phyloP scores from a whole-genome alignment of 2,888 invertebrate genomes.

The Melinaea menophilus region DNA sequence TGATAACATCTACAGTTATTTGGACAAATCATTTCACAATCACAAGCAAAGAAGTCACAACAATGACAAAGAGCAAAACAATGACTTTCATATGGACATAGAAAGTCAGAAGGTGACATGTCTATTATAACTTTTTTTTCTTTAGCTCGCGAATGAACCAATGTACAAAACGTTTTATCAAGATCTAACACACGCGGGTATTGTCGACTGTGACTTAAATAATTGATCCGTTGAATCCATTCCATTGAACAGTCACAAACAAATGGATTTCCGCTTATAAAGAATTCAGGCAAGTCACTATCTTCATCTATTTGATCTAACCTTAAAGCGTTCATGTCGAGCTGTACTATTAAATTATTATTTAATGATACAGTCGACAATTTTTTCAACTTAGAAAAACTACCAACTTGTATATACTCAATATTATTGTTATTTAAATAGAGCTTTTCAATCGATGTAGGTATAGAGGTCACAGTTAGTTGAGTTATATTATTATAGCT shows the following conservation, averaged over 20 bases:
- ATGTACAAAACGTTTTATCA: conserved; percentile 85
- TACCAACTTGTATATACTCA: conserved; percentile 81
- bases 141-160: conserved; percentile 82
- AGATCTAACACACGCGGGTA: conserved; percentile 89
- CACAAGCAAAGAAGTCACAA: conserved; percentile 93
- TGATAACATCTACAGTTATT: conserved; percentile 91
- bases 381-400: conserved; percentile 82
- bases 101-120: conserved; percentile 85
- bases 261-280: conserved; percentile 89
- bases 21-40: conserved; percentile 94
- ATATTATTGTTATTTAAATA: conserved; percentile 87
- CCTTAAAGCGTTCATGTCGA: conserved; percentile 85
- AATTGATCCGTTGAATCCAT: conserved; percentile 89
- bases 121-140: conserved; percentile 85
- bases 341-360: conserved; percentile 83
- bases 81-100: conserved; percentile 88
- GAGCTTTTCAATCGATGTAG: conserved; percentile 84
- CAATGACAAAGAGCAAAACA: conserved; percentile 93
- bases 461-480: conserved; percentile 82
- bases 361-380: conserved; percentile 86
- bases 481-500: conserved; percentile 84
- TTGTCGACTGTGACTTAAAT: conserved; percentile 84
- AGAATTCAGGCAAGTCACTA: conserved; percentile 87
- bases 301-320: conserved; percentile 81
- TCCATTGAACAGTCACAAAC: conserved; percentile 93